Evolutionary conservation across 2,113 vertebrate genomes (phyloP), one percentile per base, ranked within the genome.

Genomic region (Lamprotornis superbus): DNA sequence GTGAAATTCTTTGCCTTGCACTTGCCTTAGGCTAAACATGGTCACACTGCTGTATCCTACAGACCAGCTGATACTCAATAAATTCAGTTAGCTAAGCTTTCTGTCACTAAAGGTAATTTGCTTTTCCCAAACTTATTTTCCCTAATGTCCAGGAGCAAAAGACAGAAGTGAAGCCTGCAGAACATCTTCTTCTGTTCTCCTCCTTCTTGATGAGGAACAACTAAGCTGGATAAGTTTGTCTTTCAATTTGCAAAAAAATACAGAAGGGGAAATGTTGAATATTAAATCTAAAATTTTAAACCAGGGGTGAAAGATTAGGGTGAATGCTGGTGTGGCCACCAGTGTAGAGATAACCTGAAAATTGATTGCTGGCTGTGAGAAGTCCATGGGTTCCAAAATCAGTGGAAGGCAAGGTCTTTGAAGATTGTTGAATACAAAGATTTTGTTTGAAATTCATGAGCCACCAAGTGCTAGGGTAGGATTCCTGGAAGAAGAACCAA

Each of bases 111-210:
- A 59, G 22, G 19, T 11, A 75, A 57, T 39, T n/a, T 44, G 50
- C 22, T 47, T 75, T 70, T 39, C 44, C n/a, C 44, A 50, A 71
- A 25, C 2, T 68, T 23, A 24, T 70, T 65, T 74, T 57, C 14
- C n/a, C 5, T 44, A 3, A 4, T 20, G 37, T 61, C 8, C 27
- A 40, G 37, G 24, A 75, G 19, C 7, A 31, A 75, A 74, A 78
- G 47, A 0, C 2, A 24, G 19, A 63, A 15, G n/a, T 0, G 0
- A 82, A 46, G 3, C 8, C 15, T 67, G n/a, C 12, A 74, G 56
- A 69, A n/a, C 16, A 74, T 8, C 28, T 40, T 63, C 42, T 42
- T 42, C 42, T 17, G 42, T 42, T 42, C 42, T 42, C 42, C 42
- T 42, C 17, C 42, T 17, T 42, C 52, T 60, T 23, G 18, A 15